phyloP scores from a whole-genome alignment of 2,888 invertebrate species.

The Lithophane ornitopus region DNA sequence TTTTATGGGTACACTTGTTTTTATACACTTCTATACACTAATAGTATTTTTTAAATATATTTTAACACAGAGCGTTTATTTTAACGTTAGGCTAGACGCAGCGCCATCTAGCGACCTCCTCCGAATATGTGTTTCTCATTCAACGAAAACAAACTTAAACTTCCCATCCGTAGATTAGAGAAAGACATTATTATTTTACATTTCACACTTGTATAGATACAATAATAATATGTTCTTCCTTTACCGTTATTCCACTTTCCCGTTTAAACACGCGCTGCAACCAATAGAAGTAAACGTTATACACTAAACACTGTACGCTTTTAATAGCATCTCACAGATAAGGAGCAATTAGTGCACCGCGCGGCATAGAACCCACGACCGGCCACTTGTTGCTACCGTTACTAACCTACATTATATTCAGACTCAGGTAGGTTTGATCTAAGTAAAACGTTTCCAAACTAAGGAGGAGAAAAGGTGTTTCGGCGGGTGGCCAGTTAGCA shows the following conservation, averaged over 20 bases:
- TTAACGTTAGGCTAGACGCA: too few species aligned
- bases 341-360: constrained; percentile 44
- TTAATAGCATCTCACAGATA: constrained; percentile 31
- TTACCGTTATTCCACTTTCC: background rate
- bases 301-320: constrained; percentile 4
- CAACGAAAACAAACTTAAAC: background rate
- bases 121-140: background rate
- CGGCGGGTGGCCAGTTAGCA: too few species aligned
- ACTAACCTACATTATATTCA: constrained; percentile 52
- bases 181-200: background rate
- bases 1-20: too few species aligned
- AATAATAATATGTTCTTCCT: background rate
- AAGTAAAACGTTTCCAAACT: background rate
- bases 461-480: background rate
- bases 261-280: too few species aligned
- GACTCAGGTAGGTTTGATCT: constrained; percentile 3
- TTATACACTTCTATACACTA: too few species aligned
- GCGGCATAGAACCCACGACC: constrained; percentile 51
- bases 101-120: too few species aligned
- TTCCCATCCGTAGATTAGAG: background rate
- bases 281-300: constrained; percentile 4
- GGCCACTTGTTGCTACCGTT: constrained; percentile 59
- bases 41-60: too few species aligned
- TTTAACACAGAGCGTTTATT: too few species aligned
- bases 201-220: background rate